Evolutionary conservation across 2,797 vertebrate species (phyloP).

Genomic region (Staurois parvus): DNA sequence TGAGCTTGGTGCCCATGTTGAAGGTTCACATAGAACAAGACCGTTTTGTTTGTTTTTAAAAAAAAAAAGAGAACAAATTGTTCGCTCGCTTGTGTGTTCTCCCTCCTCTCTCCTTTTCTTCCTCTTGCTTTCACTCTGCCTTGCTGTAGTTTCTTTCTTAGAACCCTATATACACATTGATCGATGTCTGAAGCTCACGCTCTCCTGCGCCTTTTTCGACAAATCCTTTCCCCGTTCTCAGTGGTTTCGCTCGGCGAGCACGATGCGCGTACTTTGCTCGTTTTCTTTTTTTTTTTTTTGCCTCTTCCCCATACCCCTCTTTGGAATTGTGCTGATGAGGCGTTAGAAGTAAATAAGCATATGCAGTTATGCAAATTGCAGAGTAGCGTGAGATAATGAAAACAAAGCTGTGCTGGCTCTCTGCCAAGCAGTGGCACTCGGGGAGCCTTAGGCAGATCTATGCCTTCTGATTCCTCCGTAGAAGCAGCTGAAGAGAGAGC

Average conservation of each 20-base stretch:
- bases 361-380: constrained; percentile 81
- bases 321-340: constrained; percentile 62
- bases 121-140: constrained; percentile 50
- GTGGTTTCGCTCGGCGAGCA: constrained; percentile 53
- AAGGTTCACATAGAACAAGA: constrained; percentile 5
- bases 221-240: constrained; percentile 37
- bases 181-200: constrained; percentile 58
- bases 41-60: constrained; percentile 11
- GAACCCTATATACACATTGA: constrained; percentile 61
- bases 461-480: constrained; percentile 74
- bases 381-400: constrained; percentile 82
- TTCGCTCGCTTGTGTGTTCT: constrained; percentile 31
- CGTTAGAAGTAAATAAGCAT: constrained; percentile 77
- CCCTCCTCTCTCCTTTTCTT: constrained; percentile 46
- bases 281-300: constrained; percentile 39
- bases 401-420: constrained; percentile 82
- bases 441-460: constrained; percentile 76
- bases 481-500: constrained; percentile 77
- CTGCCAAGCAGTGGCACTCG: constrained; percentile 79
- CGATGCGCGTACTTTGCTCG: constrained; percentile 39
- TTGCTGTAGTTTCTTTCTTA: constrained; percentile 50
- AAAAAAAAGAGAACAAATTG: constrained; percentile 2
- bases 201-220: constrained; percentile 52
- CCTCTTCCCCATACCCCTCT: constrained; percentile 4
- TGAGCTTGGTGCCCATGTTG: neutral